Evolutionary conservation across 2,797 vertebrate genomes (phyloP).

Genomic region (Urocyon cinereoargenteus): DNA sequence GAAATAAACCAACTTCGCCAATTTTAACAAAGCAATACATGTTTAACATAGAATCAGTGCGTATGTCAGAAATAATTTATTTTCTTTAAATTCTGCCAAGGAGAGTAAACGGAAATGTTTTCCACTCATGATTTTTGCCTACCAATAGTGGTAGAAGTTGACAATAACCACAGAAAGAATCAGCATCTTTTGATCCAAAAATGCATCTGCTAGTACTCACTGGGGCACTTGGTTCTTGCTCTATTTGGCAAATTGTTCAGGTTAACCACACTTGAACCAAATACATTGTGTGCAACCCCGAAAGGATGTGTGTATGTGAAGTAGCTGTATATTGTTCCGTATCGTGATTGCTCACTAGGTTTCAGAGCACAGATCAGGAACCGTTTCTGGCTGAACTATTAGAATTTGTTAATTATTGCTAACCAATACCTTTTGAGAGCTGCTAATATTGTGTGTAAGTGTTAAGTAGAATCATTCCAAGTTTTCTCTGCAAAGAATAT

Average conservation of each 20-base stretch:
- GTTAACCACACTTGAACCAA: neutral
- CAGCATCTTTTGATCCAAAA: neutral
- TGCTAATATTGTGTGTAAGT: neutral
- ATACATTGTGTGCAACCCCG: neutral
- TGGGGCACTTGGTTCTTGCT: neutral
- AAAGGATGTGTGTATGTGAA: neutral
- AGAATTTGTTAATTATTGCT: neutral
- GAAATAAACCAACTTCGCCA: neutral
- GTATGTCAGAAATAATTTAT: neutral
- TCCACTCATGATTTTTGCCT: neutral
- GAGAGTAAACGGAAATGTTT: neutral
- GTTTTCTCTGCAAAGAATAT: neutral
- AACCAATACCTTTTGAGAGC: neutral
- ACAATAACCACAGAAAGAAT: neutral
- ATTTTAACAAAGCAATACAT: neutral
- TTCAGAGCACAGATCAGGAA: neutral
- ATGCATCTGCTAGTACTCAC: neutral
- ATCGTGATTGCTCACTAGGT: neutral
- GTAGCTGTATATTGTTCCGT: neutral
- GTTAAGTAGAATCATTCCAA: neutral
- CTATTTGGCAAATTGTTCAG: neutral
- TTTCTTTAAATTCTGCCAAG: conserved; percentile 1
- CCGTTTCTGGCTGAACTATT: neutral
- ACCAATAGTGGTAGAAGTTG: neutral
- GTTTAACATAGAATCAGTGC: neutral